Base-by-base conservation (phyloP, 2,797 vertebrate species). In the Lepilemur septentrionalis region DNA sequence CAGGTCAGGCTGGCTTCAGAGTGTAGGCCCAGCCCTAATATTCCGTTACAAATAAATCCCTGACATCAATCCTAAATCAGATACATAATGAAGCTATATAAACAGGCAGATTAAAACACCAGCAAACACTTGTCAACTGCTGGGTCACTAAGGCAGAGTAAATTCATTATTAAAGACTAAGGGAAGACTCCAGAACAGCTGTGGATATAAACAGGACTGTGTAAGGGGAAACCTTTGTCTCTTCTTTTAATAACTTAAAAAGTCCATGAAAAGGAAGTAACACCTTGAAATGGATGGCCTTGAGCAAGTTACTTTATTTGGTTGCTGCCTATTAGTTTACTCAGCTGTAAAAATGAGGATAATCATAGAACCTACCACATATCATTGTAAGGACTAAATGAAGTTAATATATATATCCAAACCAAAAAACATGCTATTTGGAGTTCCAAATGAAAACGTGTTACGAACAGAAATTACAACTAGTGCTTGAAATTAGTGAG, bases 391-490 rank as follows among this genome's bases (percentile, higher is more conserved):
- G 52, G 75, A 84, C 79, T 75, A 75, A 70, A 63, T 28, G 69
- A 88, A 91, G 43, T 83, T 35, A 78, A 76, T 81, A 22, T 20
- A 76, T 82, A 18, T 17, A 32, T 38, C 23, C n/a, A 55, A 72
- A 30, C 12, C 12, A 18, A 41, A 41, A 80, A 41, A 80, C 69
- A 22, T 78, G 15, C 57, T 67, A 0, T 89, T 93, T 95, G 57
- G 41, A 12, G 0, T 91, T 86, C 70, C 63, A 89, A 92, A 69
- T 79, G 55, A 70, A 92, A 86, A 41, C 4, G 5, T 91, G 20
- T 93, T 89, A 95, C 78, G 41, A 83, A 17, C 25, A 90, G n/a
- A 96, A 97, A 95, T 95, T 92, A 89, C 55, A 96, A 28, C 72
- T 80, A 82, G 43, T 73, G 46, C 50, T 95, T 93, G 35, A 92